Evolutionary conservation across 2,888 invertebrate genomes (phyloP).

Genomic region (Patella ulyssiponensis): DNA sequence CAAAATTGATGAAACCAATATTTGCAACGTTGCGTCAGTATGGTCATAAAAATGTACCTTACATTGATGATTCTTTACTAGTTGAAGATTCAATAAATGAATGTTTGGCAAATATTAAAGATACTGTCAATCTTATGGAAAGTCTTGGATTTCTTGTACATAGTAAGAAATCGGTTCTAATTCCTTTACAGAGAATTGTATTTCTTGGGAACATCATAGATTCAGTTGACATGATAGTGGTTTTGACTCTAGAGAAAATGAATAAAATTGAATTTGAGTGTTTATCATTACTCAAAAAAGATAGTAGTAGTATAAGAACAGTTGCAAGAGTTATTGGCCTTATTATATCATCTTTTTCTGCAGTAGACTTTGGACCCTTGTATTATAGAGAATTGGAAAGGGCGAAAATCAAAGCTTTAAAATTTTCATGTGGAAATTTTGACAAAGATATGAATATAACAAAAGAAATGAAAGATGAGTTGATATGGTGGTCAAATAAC

Average conservation of each 20-base stretch:
- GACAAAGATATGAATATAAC: background rate
- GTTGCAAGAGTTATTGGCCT: background rate
- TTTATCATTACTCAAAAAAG: too few relatives aligned
- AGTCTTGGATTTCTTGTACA: background rate
- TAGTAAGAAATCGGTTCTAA: background rate
- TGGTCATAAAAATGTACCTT: background rate
- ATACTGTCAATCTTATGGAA: background rate
- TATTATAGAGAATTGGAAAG: background rate
- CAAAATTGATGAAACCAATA: background rate
- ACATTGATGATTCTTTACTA: background rate
- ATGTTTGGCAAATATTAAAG: background rate
- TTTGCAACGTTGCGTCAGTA: background rate
- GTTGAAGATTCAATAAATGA: background rate
- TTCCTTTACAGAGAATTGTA: too few relatives aligned
- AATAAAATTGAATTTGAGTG: too few relatives aligned
- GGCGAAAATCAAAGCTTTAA: background rate
- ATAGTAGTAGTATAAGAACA: background rate
- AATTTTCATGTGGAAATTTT: background rate
- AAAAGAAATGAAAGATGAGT: background rate
- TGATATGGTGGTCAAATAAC: background rate
- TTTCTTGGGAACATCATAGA: too few relatives aligned
- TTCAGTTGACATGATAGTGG: too few relatives aligned
- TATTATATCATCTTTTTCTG: background rate
- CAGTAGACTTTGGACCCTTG: background rate
- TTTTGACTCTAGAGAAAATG: too few relatives aligned